Percentiles rank a stretch among this genome's conserved stretches.
Conservation (phyloP, 2,888 invertebrate genomes). For the Drosophila percnosoma region DNA sequence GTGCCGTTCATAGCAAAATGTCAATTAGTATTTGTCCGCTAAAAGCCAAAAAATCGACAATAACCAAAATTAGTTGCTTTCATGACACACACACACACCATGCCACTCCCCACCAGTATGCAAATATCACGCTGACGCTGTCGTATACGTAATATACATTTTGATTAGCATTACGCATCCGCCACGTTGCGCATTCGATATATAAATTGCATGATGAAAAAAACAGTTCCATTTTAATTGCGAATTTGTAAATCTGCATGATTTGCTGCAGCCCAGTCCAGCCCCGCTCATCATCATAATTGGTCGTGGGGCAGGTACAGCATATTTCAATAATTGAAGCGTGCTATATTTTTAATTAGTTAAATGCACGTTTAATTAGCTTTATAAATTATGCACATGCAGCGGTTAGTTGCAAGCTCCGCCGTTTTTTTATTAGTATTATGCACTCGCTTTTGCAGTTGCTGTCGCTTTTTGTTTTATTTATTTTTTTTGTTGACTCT, state of each 20-base stretch:
- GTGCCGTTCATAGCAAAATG: conserved; percentile 70
- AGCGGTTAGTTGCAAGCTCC: conserved; percentile 69
- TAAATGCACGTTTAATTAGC: conserved; percentile 81
- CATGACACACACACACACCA: conserved; percentile 31
- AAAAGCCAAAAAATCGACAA: conserved; percentile 76
- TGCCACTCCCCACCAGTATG: conserved; percentile 22
- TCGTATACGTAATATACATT: conserved; percentile 69
- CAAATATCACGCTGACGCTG: conserved; percentile 59
- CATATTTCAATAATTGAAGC: conserved; percentile 79
- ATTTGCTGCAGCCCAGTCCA: conserved; percentile 11
- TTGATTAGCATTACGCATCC: conserved; percentile 73
- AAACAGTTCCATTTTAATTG: conserved; percentile 57
- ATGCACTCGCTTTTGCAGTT: conserved; percentile 38
- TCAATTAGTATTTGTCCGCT: conserved; percentile 79
- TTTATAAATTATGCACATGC: conserved; percentile 80
- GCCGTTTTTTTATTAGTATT: conserved; percentile 17
- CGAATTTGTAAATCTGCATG: conserved; percentile 57
- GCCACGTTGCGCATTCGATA: conserved; percentile 54
- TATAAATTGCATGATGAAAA: conserved; percentile 43
- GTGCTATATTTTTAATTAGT: conserved; percentile 78
- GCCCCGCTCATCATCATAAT: conserved; percentile 10
- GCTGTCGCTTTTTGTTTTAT: conserved; percentile 8
- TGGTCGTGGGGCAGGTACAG: conserved; percentile 38
- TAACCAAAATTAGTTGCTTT: conserved; percentile 64
- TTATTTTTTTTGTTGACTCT: conserved; percentile 13